Conservation (phyloP, 2,113 vertebrate species). For the Cebidichthys violaceus region DNA sequence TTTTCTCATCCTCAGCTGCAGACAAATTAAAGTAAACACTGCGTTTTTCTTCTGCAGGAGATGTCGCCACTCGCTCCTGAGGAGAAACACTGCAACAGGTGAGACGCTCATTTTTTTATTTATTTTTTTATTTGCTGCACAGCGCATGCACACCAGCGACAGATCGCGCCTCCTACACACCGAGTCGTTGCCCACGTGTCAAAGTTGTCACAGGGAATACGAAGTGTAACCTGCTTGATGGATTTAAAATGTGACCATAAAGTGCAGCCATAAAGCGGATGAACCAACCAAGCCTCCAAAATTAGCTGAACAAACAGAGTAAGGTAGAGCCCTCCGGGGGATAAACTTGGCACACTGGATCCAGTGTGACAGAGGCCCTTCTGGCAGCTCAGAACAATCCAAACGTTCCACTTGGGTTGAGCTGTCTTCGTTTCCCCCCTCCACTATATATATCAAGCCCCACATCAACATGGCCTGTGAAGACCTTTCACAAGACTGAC, state of each 20-base stretch:
- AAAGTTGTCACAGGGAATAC: slow-evolving; percentile 21
- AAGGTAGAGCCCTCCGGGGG: slow-evolving; percentile 70
- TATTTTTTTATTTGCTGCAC: neutral
- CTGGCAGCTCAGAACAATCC: slow-evolving; percentile 75
- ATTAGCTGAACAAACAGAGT: slow-evolving; percentile 78
- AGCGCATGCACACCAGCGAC: neutral
- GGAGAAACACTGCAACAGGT: slow-evolving; percentile 66
- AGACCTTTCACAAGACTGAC: slow-evolving; percentile 75
- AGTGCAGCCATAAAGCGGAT: slow-evolving; percentile 67
- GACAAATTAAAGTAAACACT: slow-evolving; percentile 27
- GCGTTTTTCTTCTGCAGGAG: slow-evolving; percentile 62
- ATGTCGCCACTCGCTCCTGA: slow-evolving; percentile 53
- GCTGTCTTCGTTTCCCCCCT: slow-evolving; percentile 72
- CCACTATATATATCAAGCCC: slow-evolving; percentile 73
- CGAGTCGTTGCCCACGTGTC: neutral
- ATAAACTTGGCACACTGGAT: slow-evolving; percentile 68
- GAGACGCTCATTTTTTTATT: slow-evolving; percentile 41
- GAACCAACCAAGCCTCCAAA: slow-evolving; percentile 69
- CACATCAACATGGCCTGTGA: slow-evolving; percentile 69
- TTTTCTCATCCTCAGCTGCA: neutral
- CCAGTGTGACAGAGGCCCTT: slow-evolving; percentile 72
- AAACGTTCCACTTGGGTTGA: slow-evolving; percentile 75
- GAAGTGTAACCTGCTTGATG: slow-evolving; percentile 43
- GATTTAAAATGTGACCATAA: slow-evolving; percentile 65
- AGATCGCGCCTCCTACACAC: neutral